phyloP scores from a whole-genome alignment of 2,888 invertebrate species.

The Pheosia tremula region DNA sequence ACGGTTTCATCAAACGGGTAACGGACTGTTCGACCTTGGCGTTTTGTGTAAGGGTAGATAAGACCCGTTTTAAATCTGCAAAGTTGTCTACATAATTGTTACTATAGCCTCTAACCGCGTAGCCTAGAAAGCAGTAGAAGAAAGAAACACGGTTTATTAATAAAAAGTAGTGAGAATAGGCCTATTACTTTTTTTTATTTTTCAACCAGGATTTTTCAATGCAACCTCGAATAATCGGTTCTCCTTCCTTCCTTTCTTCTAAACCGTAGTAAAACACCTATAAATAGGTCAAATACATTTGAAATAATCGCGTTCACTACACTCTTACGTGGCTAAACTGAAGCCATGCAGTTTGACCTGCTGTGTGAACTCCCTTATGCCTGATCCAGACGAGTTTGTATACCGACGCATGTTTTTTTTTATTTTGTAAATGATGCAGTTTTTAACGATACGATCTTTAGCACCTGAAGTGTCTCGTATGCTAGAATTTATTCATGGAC shows the following conservation, averaged over 20 bases:
- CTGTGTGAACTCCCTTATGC: conserved; percentile 21
- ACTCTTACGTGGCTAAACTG: conserved; percentile 30
- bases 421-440: conserved; percentile 6
- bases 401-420: conserved; percentile 18
- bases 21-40: no score
- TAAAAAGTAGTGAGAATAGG: no score
- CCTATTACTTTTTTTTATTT: not conserved
- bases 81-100: not conserved
- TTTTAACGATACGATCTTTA: not conserved
- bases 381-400: conserved; percentile 21
- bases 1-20: no score
- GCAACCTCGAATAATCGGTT: no score
- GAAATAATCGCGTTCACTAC: not conserved
- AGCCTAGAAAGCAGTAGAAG: no score
- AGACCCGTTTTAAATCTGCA: not conserved
- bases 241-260: not conserved
- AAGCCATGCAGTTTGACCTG: conserved; percentile 28
- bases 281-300: conserved; percentile 32
- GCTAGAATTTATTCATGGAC: no score
- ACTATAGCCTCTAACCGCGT: no score
- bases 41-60: no score
- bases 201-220: not conserved
- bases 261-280: conserved; percentile 7
- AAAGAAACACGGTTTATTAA: no score
- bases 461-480: no score